Conservation (phyloP, 1,140 invertebrate genomes). For the Drosophila tropicalis region DNA sequence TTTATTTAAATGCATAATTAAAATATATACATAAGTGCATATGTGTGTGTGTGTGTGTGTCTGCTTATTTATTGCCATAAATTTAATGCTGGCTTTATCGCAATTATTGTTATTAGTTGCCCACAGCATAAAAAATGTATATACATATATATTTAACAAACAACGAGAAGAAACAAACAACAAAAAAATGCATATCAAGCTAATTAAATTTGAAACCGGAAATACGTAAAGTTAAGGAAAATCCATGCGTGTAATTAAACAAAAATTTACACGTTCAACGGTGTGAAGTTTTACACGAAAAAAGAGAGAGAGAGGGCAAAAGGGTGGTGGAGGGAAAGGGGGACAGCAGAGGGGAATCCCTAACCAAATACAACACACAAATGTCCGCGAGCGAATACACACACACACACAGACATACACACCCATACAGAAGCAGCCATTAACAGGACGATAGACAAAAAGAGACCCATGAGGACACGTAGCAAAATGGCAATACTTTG, state of each 20-base stretch:
- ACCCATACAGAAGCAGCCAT: neutral
- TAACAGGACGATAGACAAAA: slow-evolving; percentile 10
- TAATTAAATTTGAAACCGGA: slow-evolving; percentile 75
- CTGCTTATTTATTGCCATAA: slow-evolving; percentile 49
- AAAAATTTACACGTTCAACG: slow-evolving; percentile 47
- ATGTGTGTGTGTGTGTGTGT: slow-evolving; percentile 5
- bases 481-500: slow-evolving; percentile 18
- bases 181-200: slow-evolving; percentile 39
- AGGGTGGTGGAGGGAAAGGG: neutral
- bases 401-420: slow-evolving; percentile 18
- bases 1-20: slow-evolving; percentile 75
- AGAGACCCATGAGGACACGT: slow-evolving; percentile 24
- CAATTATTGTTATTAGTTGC: slow-evolving; percentile 79
- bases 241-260: slow-evolving; percentile 46
- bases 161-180: neutral
- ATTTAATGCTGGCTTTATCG: slow-evolving; percentile 78
- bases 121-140: slow-evolving; percentile 22
- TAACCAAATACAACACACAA: slow-evolving; percentile 16
- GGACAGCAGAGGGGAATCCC: neutral
- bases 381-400: slow-evolving; percentile 23
- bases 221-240: slow-evolving; percentile 39
- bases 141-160: slow-evolving; percentile 8
- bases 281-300: slow-evolving; percentile 39
- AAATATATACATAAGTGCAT: slow-evolving; percentile 44
- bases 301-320: neutral